Conservation (phyloP, 2,113 vertebrate genomes). For the Crypturellus undulatus region DNA sequence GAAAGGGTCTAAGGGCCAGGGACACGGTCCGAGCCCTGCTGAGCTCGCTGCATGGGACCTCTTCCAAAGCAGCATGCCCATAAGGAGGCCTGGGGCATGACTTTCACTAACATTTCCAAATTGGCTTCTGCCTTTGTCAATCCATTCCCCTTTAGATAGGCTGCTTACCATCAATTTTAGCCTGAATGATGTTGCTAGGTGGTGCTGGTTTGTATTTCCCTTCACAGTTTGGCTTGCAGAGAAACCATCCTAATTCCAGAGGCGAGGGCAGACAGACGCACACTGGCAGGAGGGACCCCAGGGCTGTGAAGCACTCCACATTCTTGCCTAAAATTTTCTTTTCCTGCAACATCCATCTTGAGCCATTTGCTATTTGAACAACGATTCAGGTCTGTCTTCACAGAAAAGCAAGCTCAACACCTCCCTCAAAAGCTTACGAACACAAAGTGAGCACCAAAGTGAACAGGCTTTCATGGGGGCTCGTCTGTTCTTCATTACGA, state of each 20-base stretch:
- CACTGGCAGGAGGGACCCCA: neutral
- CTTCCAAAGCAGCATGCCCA: neutral
- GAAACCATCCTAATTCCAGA: neutral
- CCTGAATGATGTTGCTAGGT: neutral
- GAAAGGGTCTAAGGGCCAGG: neutral
- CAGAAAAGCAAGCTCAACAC: neutral
- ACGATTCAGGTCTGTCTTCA: neutral
- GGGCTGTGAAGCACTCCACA: accelerated
- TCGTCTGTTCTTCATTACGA: neutral
- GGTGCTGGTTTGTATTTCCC: neutral
- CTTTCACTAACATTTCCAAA: neutral
- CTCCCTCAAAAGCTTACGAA: neutral
- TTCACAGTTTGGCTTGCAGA: neutral
- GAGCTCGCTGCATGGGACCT: neutral
- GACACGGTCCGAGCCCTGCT: neutral
- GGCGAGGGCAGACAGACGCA: too few species aligned
- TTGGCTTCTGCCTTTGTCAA: neutral
- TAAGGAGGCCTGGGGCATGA: neutral
- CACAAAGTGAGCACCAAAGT: neutral
- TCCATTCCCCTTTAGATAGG: neutral
- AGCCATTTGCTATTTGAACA: neutral
- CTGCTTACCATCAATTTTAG: neutral
- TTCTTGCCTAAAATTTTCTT: neutral
- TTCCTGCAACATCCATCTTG: neutral
- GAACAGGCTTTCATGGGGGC: neutral